Conservation (phyloP, 1,140 invertebrate species). For the Drosophila murphyi region DNA sequence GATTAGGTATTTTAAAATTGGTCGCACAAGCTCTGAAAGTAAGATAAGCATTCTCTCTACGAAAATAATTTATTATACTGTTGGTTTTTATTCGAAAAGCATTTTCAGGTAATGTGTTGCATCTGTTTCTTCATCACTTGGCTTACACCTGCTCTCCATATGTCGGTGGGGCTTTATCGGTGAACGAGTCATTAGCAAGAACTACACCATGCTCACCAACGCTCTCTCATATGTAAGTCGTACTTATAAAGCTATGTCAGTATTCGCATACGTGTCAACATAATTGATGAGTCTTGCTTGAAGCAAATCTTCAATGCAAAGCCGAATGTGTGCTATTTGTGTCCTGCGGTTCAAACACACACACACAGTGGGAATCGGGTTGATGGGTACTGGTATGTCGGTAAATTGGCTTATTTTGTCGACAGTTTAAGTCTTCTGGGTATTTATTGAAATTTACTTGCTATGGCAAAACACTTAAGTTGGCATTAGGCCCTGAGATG, state of each 20-base stretch:
- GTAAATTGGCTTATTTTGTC: conserved; percentile 81
- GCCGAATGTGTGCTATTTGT: conserved; percentile 49
- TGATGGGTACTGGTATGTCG: conserved; percentile 22
- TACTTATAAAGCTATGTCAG: conserved; percentile 15
- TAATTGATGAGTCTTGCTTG: conserved; percentile 77
- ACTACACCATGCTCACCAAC: conserved; percentile 15
- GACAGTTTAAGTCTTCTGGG: conserved; percentile 72
- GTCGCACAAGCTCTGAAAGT: no score
- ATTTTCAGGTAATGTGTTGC: background rate
- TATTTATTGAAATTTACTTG: conserved; percentile 81
- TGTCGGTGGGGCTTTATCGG: conserved; percentile 19
- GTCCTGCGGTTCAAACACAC: conserved; percentile 53
- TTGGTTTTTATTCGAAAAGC: no score
- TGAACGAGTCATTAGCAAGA: conserved; percentile 65
- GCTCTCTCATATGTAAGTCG: background rate
- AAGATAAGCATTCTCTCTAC: no score
- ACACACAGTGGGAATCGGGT: conserved; percentile 24
- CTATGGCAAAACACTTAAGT: conserved; percentile 76
- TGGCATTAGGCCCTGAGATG: conserved; percentile 43
- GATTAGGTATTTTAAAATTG: no score
- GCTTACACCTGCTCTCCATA: conserved; percentile 12
- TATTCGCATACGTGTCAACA: conserved; percentile 66
- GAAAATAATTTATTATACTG: no score
- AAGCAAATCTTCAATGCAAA: conserved; percentile 49
- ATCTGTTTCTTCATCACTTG: background rate